These are phyloP conservation scores for Drosophila truncata DNA, from an alignment of 1,140 invertebrate species.

Conservation along the genomic window DNA sequence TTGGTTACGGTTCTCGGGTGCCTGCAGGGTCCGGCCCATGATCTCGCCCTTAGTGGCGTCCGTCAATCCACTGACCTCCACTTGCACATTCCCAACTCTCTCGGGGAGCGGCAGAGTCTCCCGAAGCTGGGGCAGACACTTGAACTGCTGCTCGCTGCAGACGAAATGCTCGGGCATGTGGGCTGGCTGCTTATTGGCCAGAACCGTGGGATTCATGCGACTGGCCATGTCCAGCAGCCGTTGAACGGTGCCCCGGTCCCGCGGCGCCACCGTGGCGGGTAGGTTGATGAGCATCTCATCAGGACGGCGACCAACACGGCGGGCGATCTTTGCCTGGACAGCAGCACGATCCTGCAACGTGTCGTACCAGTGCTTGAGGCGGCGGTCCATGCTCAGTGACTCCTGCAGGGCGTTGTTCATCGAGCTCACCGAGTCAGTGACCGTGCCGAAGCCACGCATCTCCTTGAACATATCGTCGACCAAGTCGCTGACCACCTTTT, in stretches of 20 bases:
- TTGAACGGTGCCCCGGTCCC: constrained; percentile 57
- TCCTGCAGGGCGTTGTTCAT: background rate
- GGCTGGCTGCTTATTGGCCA: background rate
- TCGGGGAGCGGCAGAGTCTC: constrained; percentile 69
- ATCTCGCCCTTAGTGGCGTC: constrained; percentile 46
- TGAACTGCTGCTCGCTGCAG: constrained; percentile 14
- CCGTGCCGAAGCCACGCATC: background rate
- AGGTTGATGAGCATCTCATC: constrained; percentile 65
- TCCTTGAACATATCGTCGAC: constrained; percentile 48
- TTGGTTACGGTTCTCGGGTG: background rate
- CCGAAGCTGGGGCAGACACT: constrained; percentile 16
- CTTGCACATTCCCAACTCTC: background rate
- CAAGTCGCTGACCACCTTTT: constrained; percentile 34
- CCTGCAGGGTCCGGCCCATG: constrained; percentile 13
- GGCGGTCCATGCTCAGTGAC: constrained; percentile 58
- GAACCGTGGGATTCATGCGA: constrained; percentile 55
- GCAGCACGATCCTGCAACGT: constrained; percentile 42
- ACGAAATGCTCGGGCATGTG: constrained; percentile 1
- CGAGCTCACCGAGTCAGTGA: constrained; percentile 32
- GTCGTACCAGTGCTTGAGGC: constrained; percentile 65
- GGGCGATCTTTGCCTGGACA: constrained; percentile 49
- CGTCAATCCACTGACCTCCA: constrained; percentile 66
- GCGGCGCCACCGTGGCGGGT: constrained; percentile 40
- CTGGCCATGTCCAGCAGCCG: constrained; percentile 65
- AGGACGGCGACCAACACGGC: constrained; percentile 38